A percentile compares a stretch with the other conserved stretches of the same genome.
Evolutionary conservation across 2,888 invertebrate species (phyloP).

Genomic region (Synanthedon formicaeformis): DNA sequence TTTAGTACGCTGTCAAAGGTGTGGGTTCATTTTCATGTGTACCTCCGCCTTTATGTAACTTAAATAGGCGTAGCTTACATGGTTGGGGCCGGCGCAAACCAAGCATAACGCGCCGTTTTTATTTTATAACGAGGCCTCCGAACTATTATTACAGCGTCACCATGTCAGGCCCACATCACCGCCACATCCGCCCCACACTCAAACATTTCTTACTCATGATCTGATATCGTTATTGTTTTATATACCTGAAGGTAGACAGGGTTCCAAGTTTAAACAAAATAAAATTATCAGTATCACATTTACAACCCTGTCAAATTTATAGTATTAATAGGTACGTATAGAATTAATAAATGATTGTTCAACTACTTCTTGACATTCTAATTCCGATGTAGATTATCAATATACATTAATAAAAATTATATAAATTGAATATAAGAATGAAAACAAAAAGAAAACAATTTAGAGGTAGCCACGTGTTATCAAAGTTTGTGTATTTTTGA

Average conservation of each 20-base stretch:
- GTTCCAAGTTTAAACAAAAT: slow-evolving; percentile 18
- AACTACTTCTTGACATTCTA: slow-evolving; percentile 63
- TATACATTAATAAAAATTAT: slow-evolving; percentile 54
- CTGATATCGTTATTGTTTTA: slow-evolving; percentile 43
- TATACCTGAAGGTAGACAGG: slow-evolving; percentile 23
- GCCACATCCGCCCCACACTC: slow-evolving; percentile 58
- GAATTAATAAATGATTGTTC: slow-evolving; percentile 47
- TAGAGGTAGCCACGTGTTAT: slow-evolving; percentile 23
- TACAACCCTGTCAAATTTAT: slow-evolving; percentile 24
- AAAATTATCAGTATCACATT: slow-evolving; percentile 1
- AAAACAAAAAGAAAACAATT: slow-evolving; percentile 23
- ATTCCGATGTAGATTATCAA: slow-evolving; percentile 43
- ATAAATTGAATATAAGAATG: slow-evolving; percentile 44
- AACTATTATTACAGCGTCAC: slow-evolving; percentile 65
- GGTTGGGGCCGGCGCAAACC: slow-evolving; percentile 43
- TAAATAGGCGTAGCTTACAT: slow-evolving; percentile 43
- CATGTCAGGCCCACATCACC: slow-evolving; percentile 61
- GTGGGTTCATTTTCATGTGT: slow-evolving; percentile 24
- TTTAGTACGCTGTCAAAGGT: slow-evolving; percentile 17
- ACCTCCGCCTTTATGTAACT: slow-evolving; percentile 22
- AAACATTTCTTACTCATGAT: slow-evolving; percentile 39
- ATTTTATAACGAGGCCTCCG: slow-evolving; percentile 58
- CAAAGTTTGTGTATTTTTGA: slow-evolving; percentile 30
- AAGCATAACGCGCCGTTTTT: slow-evolving; percentile 59
- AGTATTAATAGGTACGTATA: slow-evolving; percentile 13